Evolutionary conservation across 2,113 vertebrate genomes (phyloP), one percentile per base, ranked within the genome.

Genomic region (Menura novaehollandiae): DNA sequence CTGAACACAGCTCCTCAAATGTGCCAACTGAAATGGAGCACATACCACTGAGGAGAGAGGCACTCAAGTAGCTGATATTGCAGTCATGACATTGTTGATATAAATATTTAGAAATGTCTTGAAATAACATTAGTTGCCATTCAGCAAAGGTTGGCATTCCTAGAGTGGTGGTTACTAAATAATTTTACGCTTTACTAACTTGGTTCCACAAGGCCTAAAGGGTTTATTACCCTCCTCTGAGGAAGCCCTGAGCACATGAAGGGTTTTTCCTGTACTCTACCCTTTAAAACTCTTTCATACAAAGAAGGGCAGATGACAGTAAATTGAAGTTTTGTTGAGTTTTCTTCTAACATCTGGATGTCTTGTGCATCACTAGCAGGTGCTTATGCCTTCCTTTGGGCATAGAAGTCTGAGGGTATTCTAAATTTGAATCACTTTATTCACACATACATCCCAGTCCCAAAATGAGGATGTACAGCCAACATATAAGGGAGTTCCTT

Each of bases 341-440:
- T 81, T 47, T 44, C 35, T 87, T 91, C 52, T 79, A 76, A 88
- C 73, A 92, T 89, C 84, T 92, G 83, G 63, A 39, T 37, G 43
- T 39, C 82, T 37, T 81, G 8, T 52, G 56, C 56, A 58, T 68
- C 13, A 2, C 41, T 30, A 53, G 41, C 58, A 88, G 84, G 33
- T 73, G 87, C 59, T 35, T 55, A 32, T 59, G 64, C 33, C 55
- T 92, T 80, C 60, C 47, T 68, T 75, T 63, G 69, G 56, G 58
- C 56, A 49, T 20, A 72, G 59, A 53, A 86, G 76, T 64, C 64
- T 89, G 80, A 79, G 60, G 28, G 10, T 67, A 39, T 94, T 96
- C 84, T 93, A 89, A 94, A 89, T 94, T 59, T 60, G 73, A 82
- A 56, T 91, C 2, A 2, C 69, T 93, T 78, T 67, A 73, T 55